phyloP scores from a whole-genome alignment of 2,797 vertebrate genomes.

The Todus mexicanus region DNA sequence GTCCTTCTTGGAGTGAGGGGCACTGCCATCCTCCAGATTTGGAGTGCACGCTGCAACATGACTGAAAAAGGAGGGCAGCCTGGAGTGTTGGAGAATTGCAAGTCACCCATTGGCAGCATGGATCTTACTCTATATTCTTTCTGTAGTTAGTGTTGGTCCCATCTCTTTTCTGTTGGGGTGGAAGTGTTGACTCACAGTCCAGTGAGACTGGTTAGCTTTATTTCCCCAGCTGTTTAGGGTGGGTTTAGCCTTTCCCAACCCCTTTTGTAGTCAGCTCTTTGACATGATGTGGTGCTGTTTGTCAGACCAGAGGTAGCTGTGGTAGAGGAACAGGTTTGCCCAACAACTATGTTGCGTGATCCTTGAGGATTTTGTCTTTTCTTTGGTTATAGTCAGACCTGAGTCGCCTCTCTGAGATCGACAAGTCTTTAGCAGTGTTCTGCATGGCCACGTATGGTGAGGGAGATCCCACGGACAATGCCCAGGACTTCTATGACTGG shows the following conservation, averaged over 20 bases:
- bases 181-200: neutral
- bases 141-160: neutral
- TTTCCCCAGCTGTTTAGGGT: neutral
- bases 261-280: neutral
- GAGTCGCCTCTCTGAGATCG: constrained; percentile 85
- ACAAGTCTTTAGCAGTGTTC: constrained; percentile 92
- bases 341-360: fast-evolving
- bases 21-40: neutral
- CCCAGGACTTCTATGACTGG: constrained; percentile 98
- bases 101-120: neutral
- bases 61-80: neutral
- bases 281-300: fast-evolving
- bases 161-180: neutral
- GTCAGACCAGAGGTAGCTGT: neutral
- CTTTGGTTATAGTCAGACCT: constrained; percentile 82
- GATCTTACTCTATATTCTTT: neutral
- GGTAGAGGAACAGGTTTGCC: neutral
- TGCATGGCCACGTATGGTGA: constrained; percentile 98
- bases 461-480: constrained; percentile 96
- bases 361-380: neutral
- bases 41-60: neutral
- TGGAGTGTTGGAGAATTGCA: neutral
- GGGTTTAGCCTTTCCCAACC: neutral
- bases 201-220: neutral
- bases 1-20: neutral